Evolutionary conservation across 2,888 invertebrate genomes (phyloP).

Genomic region (Drosophila fungiperda): DNA sequence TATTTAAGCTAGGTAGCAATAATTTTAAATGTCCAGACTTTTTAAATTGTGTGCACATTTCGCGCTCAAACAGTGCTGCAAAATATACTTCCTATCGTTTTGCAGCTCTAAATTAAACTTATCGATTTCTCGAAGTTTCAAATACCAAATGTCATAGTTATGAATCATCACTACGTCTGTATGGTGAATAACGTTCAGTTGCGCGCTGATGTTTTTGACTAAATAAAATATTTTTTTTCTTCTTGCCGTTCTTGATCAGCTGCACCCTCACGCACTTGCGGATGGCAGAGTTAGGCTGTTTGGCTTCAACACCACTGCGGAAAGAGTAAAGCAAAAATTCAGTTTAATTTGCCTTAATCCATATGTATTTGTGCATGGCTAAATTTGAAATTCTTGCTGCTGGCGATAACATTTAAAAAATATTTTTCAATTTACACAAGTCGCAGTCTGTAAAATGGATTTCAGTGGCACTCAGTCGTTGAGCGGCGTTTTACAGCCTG

Average conservation of each 20-base stretch:
- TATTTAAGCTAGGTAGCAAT: background rate
- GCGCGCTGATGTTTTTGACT: constrained; percentile 17
- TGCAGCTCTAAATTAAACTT: constrained; percentile 8
- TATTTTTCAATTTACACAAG: too few species aligned
- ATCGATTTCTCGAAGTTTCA: background rate
- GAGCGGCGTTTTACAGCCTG: constrained; percentile 50
- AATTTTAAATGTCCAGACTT: background rate
- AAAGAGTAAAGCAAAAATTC: too few species aligned
- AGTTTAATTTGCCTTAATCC: too few species aligned
- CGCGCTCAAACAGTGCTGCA: constrained; percentile 43
- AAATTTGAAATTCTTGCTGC: too few species aligned
- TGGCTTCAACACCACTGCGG: too few species aligned
- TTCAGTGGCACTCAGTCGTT: constrained; percentile 62
- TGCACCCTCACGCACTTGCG: too few species aligned
- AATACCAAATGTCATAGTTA: background rate
- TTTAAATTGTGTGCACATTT: constrained; percentile 2
- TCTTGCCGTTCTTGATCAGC: too few species aligned
- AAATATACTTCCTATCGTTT: background rate
- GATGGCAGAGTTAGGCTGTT: too few species aligned
- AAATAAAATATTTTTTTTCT: background rate
- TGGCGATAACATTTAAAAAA: background rate
- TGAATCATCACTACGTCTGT: constrained; percentile 8
- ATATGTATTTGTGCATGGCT: too few species aligned
- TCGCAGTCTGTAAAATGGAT: too few species aligned
- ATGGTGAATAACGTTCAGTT: constrained; percentile 12